phyloP scores from a whole-genome alignment of 2,113 vertebrate genomes.

The Strigops habroptila region DNA sequence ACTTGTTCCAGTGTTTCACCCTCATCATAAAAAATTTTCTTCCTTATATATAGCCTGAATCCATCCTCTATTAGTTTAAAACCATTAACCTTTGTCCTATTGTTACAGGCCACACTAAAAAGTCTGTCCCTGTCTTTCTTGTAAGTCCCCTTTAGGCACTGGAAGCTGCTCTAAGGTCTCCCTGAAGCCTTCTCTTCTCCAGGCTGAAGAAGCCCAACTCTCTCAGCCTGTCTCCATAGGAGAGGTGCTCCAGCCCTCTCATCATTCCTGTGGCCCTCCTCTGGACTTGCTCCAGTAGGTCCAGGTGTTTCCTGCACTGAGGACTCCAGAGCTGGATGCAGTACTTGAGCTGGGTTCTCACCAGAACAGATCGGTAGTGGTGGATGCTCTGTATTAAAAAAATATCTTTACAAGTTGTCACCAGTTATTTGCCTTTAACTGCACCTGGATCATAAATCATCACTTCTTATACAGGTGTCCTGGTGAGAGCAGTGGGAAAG shows the following conservation, averaged over 20 bases:
- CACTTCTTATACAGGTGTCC: neutral
- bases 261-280: neutral
- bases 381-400: neutral
- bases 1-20: neutral
- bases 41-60: neutral
- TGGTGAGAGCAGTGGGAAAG: neutral
- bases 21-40: neutral
- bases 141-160: fast-evolving
- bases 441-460: neutral
- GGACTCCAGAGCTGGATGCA: neutral
- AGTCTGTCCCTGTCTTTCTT: neutral
- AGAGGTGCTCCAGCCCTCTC: neutral
- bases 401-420: neutral
- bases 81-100: neutral
- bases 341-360: neutral
- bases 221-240: neutral
- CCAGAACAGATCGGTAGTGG: fast-evolving
- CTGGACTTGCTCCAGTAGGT: neutral
- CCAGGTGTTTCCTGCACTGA: neutral
- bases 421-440: neutral
- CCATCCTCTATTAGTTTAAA: neutral
- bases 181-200: neutral
- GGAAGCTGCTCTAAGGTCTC: neutral
- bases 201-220: neutral
- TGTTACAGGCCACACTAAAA: neutral